A percentile compares a stretch with the other conserved stretches of the same genome.
Conservation (phyloP, 2,113 vertebrate species). For the Silurus asotus region DNA sequence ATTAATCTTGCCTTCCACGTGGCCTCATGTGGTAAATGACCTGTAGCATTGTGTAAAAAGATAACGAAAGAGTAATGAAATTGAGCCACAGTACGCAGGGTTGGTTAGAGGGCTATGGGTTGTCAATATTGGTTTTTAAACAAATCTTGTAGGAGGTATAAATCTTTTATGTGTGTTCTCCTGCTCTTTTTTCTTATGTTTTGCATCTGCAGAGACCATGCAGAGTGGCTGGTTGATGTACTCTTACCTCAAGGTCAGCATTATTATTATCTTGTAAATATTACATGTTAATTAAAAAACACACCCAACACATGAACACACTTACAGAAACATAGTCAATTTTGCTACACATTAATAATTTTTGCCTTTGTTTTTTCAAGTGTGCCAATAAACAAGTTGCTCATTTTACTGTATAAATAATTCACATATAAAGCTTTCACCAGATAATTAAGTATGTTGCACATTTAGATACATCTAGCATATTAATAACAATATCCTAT, state of each 20-base stretch:
- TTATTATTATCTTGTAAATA: conserved; percentile 39
- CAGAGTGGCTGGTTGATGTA: conserved; percentile 97
- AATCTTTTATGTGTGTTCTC: conserved; percentile 25
- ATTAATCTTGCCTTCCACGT: conserved; percentile 17
- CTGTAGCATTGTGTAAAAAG: conserved; percentile 9
- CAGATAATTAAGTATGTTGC: not conserved
- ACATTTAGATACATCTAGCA: not conserved
- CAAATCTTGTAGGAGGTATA: not conserved
- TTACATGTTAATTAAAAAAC: conserved; percentile 8
- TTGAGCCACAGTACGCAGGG: not conserved
- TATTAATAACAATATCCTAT: conserved; percentile 60
- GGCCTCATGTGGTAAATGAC: not conserved
- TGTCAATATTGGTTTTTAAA: conserved; percentile 22
- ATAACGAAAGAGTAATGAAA: conserved; percentile 6
- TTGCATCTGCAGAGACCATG: conserved; percentile 82
- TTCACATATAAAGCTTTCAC: not conserved
- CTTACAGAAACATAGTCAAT: conserved; percentile 16
- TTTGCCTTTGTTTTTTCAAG: not conserved
- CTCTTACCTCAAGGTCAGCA: conserved; percentile 96
- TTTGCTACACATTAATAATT: conserved; percentile 23
- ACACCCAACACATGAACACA: not conserved
- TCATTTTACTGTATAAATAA: conserved; percentile 1
- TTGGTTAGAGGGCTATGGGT: not conserved
- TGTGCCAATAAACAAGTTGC: conserved; percentile 1
- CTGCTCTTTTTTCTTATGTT: conserved; percentile 48